Base-by-base conservation (phyloP, 2,797 vertebrate genomes). In the Pelochelys cantorii region DNA sequence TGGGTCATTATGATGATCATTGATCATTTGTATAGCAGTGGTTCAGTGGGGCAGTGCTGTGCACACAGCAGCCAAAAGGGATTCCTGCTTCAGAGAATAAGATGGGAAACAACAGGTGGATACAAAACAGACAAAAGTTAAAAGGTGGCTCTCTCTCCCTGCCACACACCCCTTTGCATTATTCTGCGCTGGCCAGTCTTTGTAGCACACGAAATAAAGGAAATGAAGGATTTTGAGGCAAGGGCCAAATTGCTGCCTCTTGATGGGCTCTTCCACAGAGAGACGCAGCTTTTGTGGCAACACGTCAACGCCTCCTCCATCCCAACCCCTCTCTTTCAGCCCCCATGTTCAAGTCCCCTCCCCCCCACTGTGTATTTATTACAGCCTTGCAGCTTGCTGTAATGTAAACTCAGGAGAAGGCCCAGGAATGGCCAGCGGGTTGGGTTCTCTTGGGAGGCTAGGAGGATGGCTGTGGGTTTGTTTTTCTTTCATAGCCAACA, bases 401-500 rank as follows among this genome's bases (percentile, higher is more conserved):
- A 55, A 52, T 77, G 25, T 22, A 60, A 80, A 31, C 22, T 12
- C 75, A 7, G 52, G 23, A 17, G 12, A 54, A 48, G 25, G 86
- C 87, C 71, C 11, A 2, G 48, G 55, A 74, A 87, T 83, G 90
- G 91, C 94, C 88, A 48, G 83, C 90, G 90, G 81, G 85, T 92
- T 95, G 80, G 68, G 87, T 92, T 2, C 55, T 57, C 84, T 87
- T 37, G 94, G 52, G 86, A 90, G 90, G 84, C 85, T 55, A 81
- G 48, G 23, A 62, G 52, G 0, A 86, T 88, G 85, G 83, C 74
- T 0, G 4, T n/a, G 68, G 86, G 79, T 92, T 91, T 92, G 88
- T 79, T 95, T 93, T 92, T 88, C 83, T 95, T 96, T 90, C 88
- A 5, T 2, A 89, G 91, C 88, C 91, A 88, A 92, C 88, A 95